Evolutionary conservation across 2,113 vertebrate genomes (phyloP), one percentile per base, ranked within the genome.

Genomic region (Albula glossodonta): DNA sequence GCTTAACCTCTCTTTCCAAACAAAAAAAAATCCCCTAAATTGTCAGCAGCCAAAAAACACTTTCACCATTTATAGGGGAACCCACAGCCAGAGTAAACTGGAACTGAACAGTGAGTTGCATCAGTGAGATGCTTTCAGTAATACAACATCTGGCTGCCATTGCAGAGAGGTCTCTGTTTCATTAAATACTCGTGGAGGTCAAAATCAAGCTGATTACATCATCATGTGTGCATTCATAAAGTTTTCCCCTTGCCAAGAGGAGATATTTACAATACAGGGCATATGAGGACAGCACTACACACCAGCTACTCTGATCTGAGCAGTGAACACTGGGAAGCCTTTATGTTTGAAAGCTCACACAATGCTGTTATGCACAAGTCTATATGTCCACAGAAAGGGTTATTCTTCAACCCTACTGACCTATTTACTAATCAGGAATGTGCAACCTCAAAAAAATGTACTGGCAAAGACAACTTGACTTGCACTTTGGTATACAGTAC

Each of bases 21-120:
- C 31, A 41, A 41, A 41, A 41, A 41, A 41, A 41, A 41, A 41
- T 41, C 8, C 81, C 56, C 51, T 57, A 60, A 19, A 41, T 63
- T 48, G 49, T 48, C 25, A 25, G 25, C 48, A 12, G 13, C 56
- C 81, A 83, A 60, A 52, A 83, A 48, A 60, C 53, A 83, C 82
- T 89, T 87, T 89, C 70, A 63, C 87, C 87, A 87, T 90, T 74
- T 88, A 87, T 70, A 84, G 87, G 25, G 49, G 60, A 31, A 22
- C 12, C 9, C 63, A 80, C 60, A 63, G 80, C 50, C 41, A 25
- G 49, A 56, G 19, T 49, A 53, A 78, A 60, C 41, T 51, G 22
- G 25, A 2, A 6, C 66, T 85, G 81, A 87, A 80, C 52, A 84
- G 74, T 22, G 11, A 8, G 48, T 84, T 82, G 52, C 63, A 82